Percentiles rank a stretch among this genome's conserved stretches.
phyloP scores from a whole-genome alignment of 2,113 vertebrate genomes.

The Mormyrus lacerda region DNA sequence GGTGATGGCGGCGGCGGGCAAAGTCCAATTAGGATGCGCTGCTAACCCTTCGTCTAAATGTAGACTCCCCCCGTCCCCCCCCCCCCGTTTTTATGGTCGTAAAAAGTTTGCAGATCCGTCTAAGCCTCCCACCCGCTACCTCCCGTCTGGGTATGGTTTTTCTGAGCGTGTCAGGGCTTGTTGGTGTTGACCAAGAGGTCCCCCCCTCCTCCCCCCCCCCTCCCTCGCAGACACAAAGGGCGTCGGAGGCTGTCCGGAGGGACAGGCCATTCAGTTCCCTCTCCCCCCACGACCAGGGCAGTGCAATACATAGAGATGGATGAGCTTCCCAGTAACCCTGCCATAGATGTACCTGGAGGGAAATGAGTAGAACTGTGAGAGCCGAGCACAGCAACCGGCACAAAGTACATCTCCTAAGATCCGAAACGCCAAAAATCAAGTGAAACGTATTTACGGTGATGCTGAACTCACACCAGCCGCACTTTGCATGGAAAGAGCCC shows the following conservation, averaged over 20 bases:
- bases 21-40: conserved; percentile 41
- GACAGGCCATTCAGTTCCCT: conserved; percentile 50
- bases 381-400: neutral
- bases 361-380: neutral
- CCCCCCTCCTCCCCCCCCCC: conserved; percentile 59
- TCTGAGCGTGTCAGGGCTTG: conserved; percentile 52
- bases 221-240: conserved; percentile 59
- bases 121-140: conserved; percentile 25
- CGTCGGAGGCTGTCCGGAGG: conserved; percentile 43
- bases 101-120: conserved; percentile 18
- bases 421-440: neutral
- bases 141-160: conserved; percentile 20
- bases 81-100: conserved; percentile 31
- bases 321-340: conserved; percentile 72
- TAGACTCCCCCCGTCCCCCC: neutral
- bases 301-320: conserved; percentile 66
- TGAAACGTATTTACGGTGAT: too few relatives aligned
- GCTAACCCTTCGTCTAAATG: neutral
- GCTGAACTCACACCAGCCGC: neutral
- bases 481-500: neutral
- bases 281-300: conserved; percentile 72
- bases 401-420: neutral
- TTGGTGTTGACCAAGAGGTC: conserved; percentile 57
- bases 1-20: conserved; percentile 32
- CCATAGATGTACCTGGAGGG: conserved; percentile 66